Conservation (phyloP, 2,113 vertebrate species). For the Festucalex cinctus region DNA sequence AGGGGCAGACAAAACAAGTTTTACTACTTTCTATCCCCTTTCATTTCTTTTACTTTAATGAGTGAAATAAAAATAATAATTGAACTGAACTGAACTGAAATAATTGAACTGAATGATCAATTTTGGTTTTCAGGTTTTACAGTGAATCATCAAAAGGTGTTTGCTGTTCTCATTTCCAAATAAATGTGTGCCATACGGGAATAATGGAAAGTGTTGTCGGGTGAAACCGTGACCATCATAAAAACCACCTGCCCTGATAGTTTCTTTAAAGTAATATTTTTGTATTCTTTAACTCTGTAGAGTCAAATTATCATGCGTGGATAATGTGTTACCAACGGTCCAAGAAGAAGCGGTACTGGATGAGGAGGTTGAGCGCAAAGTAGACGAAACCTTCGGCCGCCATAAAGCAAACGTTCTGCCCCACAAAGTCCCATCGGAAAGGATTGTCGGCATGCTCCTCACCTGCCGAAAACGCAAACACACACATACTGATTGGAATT, state of each 20-base stretch:
- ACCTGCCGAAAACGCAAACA: slow-evolving; percentile 68
- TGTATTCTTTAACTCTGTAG: background rate
- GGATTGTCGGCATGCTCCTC: slow-evolving; percentile 79
- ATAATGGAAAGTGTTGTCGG: background rate
- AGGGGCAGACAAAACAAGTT: too few relatives aligned
- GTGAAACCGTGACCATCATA: background rate
- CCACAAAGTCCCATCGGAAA: slow-evolving; percentile 90
- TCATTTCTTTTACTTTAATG: too few relatives aligned
- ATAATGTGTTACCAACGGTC: slow-evolving; percentile 72
- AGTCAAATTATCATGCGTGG: background rate
- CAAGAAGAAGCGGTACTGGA: slow-evolving; percentile 82
- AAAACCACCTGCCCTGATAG: too few relatives aligned
- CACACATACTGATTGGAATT: background rate
- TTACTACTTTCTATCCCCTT: too few relatives aligned
- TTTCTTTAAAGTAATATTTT: background rate
- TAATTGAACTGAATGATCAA: too few relatives aligned
- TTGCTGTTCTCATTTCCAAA: background rate
- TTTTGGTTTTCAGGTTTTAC: too few relatives aligned
- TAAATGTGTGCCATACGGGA: background rate
- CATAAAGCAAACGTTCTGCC: slow-evolving; percentile 89
- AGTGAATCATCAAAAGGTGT: background rate
- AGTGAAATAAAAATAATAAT: too few relatives aligned
- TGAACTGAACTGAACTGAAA: too few relatives aligned
- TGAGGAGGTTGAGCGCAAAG: slow-evolving; percentile 84
- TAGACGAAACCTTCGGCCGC: slow-evolving; percentile 83